Percentiles rank a stretch among this genome's conserved stretches.
phyloP scores from a whole-genome alignment of 1,140 invertebrate genomes.

The Anthonomus grandis region DNA sequence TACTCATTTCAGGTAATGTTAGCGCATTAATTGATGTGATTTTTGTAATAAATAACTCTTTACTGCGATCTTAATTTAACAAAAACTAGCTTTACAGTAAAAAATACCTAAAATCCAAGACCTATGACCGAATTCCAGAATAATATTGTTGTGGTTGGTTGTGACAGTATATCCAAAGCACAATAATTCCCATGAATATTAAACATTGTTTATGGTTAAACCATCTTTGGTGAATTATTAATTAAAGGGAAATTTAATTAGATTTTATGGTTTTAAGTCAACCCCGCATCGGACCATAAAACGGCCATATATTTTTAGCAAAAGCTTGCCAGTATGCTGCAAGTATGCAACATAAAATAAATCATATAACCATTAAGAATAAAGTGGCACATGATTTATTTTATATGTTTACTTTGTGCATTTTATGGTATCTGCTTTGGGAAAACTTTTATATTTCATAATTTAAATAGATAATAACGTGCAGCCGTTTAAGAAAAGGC shows the following conservation, averaged over 20 bases:
- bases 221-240: constrained; percentile 11
- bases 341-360: constrained; percentile 27
- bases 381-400: constrained; percentile 31
- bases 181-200: not conserved
- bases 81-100: too few species aligned
- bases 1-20: too few species aligned
- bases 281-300: constrained; percentile 7
- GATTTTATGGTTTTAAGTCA: constrained; percentile 7
- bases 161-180: too few species aligned
- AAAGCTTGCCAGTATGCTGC: constrained; percentile 3
- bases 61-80: too few species aligned
- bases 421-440: constrained; percentile 11
- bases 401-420: constrained; percentile 26
- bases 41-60: too few species aligned
- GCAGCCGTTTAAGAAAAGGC: too few species aligned
- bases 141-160: too few species aligned
- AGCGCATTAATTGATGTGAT: too few species aligned
- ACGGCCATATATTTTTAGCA: constrained; percentile 10
- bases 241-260: constrained; percentile 10
- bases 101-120: too few species aligned
- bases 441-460: constrained; percentile 14
- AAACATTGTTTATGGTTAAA: not conserved
- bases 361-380: constrained; percentile 28
- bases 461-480: constrained; percentile 8
- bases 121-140: too few species aligned